These are phyloP conservation scores for Lordiphosa andalusiaca DNA, from an alignment of 2,888 invertebrate species.

Conservation along the genomic window DNA sequence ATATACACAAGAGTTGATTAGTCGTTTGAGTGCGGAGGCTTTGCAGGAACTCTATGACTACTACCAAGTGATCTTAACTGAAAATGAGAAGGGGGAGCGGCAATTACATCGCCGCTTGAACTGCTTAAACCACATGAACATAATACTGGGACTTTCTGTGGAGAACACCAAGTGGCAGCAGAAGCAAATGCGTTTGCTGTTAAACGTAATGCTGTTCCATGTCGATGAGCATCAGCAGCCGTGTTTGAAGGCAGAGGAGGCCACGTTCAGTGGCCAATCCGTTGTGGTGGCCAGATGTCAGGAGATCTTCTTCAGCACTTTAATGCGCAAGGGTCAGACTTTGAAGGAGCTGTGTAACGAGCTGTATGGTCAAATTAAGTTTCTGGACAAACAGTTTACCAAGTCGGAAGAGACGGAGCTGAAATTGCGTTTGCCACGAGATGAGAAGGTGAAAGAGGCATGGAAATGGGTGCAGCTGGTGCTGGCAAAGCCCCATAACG, in stretches of 20 bases:
- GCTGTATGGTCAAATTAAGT: slow-evolving; percentile 7
- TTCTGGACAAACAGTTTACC: slow-evolving; percentile 17
- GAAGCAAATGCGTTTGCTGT: slow-evolving; percentile 23
- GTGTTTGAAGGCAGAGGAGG: slow-evolving; percentile 26
- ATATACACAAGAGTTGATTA: slow-evolving; percentile 24
- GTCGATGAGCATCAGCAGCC: slow-evolving; percentile 31
- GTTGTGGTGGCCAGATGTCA: slow-evolving; percentile 33
- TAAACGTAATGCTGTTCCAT: slow-evolving; percentile 28
- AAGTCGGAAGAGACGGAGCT: background rate
- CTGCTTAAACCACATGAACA: slow-evolving; percentile 45
- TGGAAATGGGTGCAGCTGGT: slow-evolving; percentile 34
- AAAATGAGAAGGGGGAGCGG: slow-evolving; percentile 19
- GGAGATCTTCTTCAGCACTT: slow-evolving; percentile 35
- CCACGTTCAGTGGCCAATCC: slow-evolving; percentile 37
- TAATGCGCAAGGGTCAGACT: slow-evolving; percentile 28
- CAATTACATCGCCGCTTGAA: slow-evolving; percentile 4
- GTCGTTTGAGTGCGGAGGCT: slow-evolving; percentile 4
- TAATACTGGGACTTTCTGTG: slow-evolving; percentile 13
- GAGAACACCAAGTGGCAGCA: slow-evolving; percentile 9
- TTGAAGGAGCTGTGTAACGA: slow-evolving; percentile 8
- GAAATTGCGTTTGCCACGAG: slow-evolving; percentile 19
- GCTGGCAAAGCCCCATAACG: background rate
- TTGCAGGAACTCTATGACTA: slow-evolving; percentile 23
- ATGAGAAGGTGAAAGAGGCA: background rate
- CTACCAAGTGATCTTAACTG: slow-evolving; percentile 22